Conservation (phyloP, 2,797 vertebrate genomes). For the Pseudochirops corinnae region DNA sequence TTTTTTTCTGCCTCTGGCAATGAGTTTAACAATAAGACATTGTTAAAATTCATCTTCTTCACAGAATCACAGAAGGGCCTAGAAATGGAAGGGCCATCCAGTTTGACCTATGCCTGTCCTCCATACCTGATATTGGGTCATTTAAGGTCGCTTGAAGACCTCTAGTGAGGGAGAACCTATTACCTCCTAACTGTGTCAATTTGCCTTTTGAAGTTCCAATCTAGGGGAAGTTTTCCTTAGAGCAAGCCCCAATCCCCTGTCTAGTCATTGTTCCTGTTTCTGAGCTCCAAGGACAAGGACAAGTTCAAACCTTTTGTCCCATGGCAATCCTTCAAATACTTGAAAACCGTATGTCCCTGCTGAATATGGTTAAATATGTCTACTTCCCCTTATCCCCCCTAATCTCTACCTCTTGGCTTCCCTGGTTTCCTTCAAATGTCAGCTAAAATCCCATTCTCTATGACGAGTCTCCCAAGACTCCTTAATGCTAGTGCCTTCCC, state of each 20-base stretch:
- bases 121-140: not conserved
- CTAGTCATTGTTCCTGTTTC: not conserved
- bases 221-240: not conserved
- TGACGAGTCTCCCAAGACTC: not conserved
- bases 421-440: not conserved
- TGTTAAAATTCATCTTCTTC: not conserved
- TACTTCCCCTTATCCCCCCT: not conserved
- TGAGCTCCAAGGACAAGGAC: not conserved
- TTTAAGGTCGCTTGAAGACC: not conserved
- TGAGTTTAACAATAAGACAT: not conserved
- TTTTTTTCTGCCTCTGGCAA: not conserved
- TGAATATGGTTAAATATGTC: not conserved
- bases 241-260: not conserved
- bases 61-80: not conserved
- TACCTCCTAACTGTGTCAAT: not conserved
- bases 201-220: not conserved
- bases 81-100: not conserved
- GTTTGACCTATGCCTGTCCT: not conserved
- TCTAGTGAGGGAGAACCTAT: not conserved
- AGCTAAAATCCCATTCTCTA: not conserved
- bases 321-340: not conserved
- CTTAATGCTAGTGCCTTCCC: not conserved
- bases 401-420: not conserved
- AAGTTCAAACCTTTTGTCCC: not conserved
- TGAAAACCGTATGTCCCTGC: not conserved